Evolutionary conservation across 2,888 invertebrate genomes (phyloP).

Genomic region (Prenolepis imparis): DNA sequence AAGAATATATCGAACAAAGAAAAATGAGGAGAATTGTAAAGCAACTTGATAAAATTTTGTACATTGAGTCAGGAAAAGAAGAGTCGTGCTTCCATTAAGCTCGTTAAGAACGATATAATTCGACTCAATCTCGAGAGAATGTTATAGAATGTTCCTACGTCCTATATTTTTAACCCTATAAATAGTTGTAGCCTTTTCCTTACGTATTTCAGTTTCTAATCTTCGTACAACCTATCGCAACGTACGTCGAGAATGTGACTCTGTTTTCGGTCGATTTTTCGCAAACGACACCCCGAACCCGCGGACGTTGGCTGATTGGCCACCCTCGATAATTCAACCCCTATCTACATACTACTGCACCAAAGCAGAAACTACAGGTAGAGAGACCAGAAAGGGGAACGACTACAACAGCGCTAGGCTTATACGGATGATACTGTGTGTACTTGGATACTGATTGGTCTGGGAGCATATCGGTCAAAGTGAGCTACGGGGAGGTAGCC

Average conservation of each 20-base stretch:
- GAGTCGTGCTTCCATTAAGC: slow-evolving; percentile 23
- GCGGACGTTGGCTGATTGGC: slow-evolving; percentile 47
- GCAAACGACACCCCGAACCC: slow-evolving; percentile 35
- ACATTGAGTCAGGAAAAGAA: slow-evolving; percentile 43
- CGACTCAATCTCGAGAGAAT: slow-evolving; percentile 44
- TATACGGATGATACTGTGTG: slow-evolving; percentile 72
- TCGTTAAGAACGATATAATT: slow-evolving; percentile 15
- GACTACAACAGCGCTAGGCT: slow-evolving; percentile 75
- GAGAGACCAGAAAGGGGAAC: slow-evolving; percentile 64
- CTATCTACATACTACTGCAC: slow-evolving; percentile 74
- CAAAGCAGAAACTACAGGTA: slow-evolving; percentile 75
- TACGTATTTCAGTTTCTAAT: slow-evolving; percentile 77
- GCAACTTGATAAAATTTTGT: slow-evolving; percentile 44
- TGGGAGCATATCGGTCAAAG: slow-evolving; percentile 81
- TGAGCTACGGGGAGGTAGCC: slow-evolving; percentile 81
- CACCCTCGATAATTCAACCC: slow-evolving; percentile 70
- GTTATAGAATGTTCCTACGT: slow-evolving; percentile 58
- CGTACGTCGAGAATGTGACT: slow-evolving; percentile 45
- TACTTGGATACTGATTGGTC: slow-evolving; percentile 80
- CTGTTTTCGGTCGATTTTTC: slow-evolving; percentile 45
- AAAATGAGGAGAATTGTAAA: slow-evolving; percentile 20
- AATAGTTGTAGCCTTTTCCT: slow-evolving; percentile 77
- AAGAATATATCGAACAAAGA: slow-evolving; percentile 23
- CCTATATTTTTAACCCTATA: slow-evolving; percentile 73
- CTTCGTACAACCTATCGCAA: slow-evolving; percentile 64